A percentile compares a stretch with the other conserved stretches of the same genome.
Conservation (phyloP, 2,797 vertebrate genomes). For the Simalia tracyae region DNA sequence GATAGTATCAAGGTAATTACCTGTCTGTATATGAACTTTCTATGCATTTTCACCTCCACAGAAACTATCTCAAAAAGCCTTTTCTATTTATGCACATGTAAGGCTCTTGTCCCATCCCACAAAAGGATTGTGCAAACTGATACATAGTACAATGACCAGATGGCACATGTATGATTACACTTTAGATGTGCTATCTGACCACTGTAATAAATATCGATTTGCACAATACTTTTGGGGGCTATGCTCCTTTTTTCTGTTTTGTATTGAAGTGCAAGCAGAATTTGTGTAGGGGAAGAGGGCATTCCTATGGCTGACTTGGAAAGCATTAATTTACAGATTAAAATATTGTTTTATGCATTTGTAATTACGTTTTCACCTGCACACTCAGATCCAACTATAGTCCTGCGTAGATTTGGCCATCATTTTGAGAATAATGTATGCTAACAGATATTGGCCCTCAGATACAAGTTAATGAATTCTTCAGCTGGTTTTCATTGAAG, state of each 20-base stretch:
- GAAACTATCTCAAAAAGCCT: neutral
- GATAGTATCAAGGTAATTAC: neutral
- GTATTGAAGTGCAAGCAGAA: neutral
- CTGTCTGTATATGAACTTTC: neutral
- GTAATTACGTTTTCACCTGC: neutral
- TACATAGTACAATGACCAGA: neutral
- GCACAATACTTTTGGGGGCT: neutral
- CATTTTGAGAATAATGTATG: neutral
- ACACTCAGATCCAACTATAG: neutral
- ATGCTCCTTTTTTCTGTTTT: neutral
- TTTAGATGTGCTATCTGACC: neutral
- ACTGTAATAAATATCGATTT: neutral
- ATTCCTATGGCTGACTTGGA: neutral
- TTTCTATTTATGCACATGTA: neutral
- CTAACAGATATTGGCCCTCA: neutral
- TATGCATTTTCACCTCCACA: neutral
- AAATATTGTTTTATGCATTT: neutral
- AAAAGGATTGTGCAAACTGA: neutral
- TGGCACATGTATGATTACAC: neutral
- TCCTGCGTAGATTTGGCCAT: neutral
- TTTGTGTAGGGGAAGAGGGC: neutral
- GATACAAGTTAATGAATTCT: neutral
- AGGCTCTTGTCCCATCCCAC: neutral
- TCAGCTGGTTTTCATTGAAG: neutral
- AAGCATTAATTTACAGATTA: neutral